These are phyloP conservation scores for Ariopsis seemanni DNA, from an alignment of 2,113 vertebrate species.

Conservation along the genomic window DNA sequence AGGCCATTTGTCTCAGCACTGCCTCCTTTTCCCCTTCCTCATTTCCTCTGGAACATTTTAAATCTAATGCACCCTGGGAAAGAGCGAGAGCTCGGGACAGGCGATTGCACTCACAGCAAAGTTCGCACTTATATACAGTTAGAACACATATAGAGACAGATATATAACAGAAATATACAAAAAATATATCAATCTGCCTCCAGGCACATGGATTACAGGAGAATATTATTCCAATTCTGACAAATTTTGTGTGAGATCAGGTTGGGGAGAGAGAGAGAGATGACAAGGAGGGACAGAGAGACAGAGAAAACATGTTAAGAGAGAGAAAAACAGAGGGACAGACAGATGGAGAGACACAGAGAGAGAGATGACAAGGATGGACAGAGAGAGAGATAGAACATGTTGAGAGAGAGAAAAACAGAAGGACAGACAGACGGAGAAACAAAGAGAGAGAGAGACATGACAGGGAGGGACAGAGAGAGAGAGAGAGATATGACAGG, in stretches of 20 bases:
- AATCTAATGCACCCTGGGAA: neutral
- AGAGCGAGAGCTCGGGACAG: neutral
- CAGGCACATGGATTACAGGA: neutral
- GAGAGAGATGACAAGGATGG: too few relatives aligned
- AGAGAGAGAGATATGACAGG: neutral
- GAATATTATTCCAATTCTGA: neutral
- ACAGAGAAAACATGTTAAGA: neutral
- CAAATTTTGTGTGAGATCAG: neutral
- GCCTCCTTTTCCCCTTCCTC: neutral
- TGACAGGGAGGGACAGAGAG: neutral
- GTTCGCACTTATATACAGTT: neutral
- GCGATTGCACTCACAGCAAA: neutral
- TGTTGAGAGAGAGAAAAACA: neutral
- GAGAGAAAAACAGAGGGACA: neutral
- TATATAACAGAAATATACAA: neutral
- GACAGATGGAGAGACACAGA: neutral
- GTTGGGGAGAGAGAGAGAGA: neutral
- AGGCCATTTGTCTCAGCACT: slow-evolving; percentile 33
- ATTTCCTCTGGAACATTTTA: slow-evolving; percentile 3
- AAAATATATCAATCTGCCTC: neutral
- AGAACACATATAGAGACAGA: neutral
- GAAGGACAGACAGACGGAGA: neutral
- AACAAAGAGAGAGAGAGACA: too few relatives aligned
- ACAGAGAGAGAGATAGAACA: too few relatives aligned
- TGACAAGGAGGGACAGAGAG: too few relatives aligned